Percentiles rank a stretch among this genome's conserved stretches.
These are phyloP conservation scores for Campaea margaritaria DNA, from an alignment of 2,888 invertebrate genomes.

Conservation along the genomic window DNA sequence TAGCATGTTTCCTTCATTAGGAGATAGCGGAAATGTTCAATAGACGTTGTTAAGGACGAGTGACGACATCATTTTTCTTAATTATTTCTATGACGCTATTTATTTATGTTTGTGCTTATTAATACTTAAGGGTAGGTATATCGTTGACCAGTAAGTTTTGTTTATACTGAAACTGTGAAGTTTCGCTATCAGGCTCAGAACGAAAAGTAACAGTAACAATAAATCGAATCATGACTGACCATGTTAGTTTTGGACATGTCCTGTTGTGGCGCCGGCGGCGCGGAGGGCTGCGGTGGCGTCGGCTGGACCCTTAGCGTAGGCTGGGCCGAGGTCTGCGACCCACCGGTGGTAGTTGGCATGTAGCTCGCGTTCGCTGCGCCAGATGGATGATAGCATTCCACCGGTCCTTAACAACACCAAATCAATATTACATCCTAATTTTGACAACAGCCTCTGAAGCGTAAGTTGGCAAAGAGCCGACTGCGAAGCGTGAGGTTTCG, in stretches of 20 bases:
- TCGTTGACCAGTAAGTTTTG: no score
- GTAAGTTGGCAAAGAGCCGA: no score
- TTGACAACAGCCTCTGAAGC: neutral
- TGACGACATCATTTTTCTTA: no score
- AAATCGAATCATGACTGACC: slow-evolving; percentile 64
- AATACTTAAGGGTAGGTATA: no score
- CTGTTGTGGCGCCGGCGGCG: slow-evolving; percentile 74
- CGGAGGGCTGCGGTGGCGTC: slow-evolving; percentile 72
- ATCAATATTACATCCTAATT: neutral
- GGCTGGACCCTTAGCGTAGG: slow-evolving; percentile 67
- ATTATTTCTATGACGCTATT: no score
- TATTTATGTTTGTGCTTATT: no score
- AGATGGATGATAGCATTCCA: slow-evolving; percentile 77
- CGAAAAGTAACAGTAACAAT: neutral
- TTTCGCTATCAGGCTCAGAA: no score
- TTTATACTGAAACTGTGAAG: no score
- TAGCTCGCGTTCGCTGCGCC: slow-evolving; percentile 67
- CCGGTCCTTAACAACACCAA: slow-evolving; percentile 63
- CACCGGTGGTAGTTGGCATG: slow-evolving; percentile 66
- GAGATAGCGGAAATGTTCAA: no score
- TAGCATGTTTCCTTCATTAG: no score
- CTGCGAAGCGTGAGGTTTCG: no score
- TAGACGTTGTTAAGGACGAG: no score
- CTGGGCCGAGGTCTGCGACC: slow-evolving; percentile 65
- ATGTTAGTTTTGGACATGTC: slow-evolving; percentile 75